Evolutionary conservation across 2,113 vertebrate species (phyloP), one percentile per base, ranked within the genome.

Genomic region (Forbesichthys agassizii): DNA sequence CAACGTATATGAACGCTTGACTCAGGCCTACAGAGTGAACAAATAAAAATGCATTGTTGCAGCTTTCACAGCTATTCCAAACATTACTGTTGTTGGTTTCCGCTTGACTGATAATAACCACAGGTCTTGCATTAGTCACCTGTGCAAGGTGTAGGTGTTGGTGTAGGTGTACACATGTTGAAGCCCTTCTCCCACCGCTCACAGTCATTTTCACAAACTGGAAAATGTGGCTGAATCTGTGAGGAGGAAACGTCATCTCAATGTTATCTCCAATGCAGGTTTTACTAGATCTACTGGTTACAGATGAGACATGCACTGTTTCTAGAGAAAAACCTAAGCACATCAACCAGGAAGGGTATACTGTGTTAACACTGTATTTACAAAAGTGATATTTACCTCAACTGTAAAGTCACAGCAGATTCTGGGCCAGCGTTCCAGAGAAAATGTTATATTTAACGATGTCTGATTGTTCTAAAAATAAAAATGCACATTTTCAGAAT

Each of bases 181-280:
- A 68, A 46, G 0, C 3, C 76, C 11, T 0, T 54, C 3, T 0
- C 27, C 8, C 9, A 74, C 9, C 91, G 86, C 3, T 5, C 0
- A 33, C 93, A 94, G 87, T 92, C 90, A 47, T 86, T 75, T 1
- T n/a, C 63, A 82, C 93, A 94, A 9, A 13, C 11, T 3, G 20
- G 53, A 72, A 92, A 93, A 48, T 80, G 64, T 2, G 93, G 92
- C 57, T 87, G 86, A 65, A 94, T 84, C 93, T 94, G 84, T 42
- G 77, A 68, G 1, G 11, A 59, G 76, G 53, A 66, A 56, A 13
- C 9, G 13, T 8, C 12, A 58, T 42, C 11, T 58, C 20, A 16
- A 46, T 4, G 36, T 47, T 42, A 42, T 42, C 36, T 42, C 36
- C 36, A 7, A 16, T 12, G 36, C 36, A 42, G 36, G 36, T 42